Base-by-base conservation (phyloP, 2,113 vertebrate genomes). In the Istiophorus platypterus region DNA sequence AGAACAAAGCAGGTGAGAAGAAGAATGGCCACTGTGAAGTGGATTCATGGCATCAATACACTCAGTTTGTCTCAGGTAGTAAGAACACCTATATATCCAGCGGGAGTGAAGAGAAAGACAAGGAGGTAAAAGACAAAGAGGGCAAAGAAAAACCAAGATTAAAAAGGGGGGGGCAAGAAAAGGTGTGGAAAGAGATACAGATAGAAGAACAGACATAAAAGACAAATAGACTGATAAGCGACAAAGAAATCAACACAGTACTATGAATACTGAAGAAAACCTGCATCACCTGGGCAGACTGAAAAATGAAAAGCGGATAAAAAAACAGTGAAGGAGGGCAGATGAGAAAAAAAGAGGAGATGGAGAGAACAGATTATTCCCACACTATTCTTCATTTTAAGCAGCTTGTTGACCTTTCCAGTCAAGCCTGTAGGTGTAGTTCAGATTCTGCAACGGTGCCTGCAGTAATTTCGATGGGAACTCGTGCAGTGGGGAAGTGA, bases 301-400 rank as follows among this genome's bases (percentile, higher is more conserved):
- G 18, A 80, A 72, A 86, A 84, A 84, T 31, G 18, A 26, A 74
- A 37, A 14, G 56, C 51, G 67, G 39, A 66, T 68, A 18, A 0
- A 24, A 49, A 65, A 65, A 2, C n/a, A 24, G 18, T 52, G 2
- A 22, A 62, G 47, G 66, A 57, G 42, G 5, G 41, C 52, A 71
- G 45, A 70, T 22, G 24, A 66, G 34, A 70, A 10, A 62, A 29
- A 75, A 72, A 85, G 83, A 90, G 51, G 88, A 93, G 92, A 93
- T 89, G 69, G 82, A 89, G 91, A 73, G 54, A 88, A 75, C 64
- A 94, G 89, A 93, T 94, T 91, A 92, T 82, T 84, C 20, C 11
- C 73, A 73, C 78, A 41, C 70, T 94, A 88, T 95, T 96, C 92
- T 95, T 96, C 89, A 92, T 91, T 95, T 95, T 94, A 95, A 95